phyloP scores from a whole-genome alignment of 2,113 vertebrate species.

The Gobiocypris rarus region DNA sequence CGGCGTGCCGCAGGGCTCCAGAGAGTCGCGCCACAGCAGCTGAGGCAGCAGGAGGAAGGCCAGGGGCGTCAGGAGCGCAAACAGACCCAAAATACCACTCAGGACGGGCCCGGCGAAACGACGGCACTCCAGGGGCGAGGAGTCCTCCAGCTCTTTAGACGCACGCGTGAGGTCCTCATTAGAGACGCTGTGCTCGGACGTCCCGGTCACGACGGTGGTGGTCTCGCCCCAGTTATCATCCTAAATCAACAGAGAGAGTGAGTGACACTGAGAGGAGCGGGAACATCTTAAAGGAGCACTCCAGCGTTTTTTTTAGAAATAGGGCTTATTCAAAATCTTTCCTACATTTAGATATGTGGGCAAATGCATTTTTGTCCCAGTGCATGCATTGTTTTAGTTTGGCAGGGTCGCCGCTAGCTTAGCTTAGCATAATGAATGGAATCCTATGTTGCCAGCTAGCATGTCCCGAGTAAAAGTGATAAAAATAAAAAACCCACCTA shows the following conservation, averaged over 20 bases:
- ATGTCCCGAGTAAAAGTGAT: too few species aligned
- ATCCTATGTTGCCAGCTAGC: too few species aligned
- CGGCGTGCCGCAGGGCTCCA: constrained; percentile 89
- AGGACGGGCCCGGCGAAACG: constrained; percentile 85
- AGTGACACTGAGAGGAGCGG: too few species aligned
- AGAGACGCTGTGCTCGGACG: constrained; percentile 96
- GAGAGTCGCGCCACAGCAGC: constrained; percentile 87
- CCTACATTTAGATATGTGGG: too few species aligned
- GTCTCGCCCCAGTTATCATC: constrained; percentile 99
- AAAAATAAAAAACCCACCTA: too few species aligned
- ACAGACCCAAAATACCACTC: constrained; percentile 82
- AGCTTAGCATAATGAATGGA: too few species aligned
- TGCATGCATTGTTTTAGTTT: too few species aligned
- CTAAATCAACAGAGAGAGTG: constrained; percentile 65
- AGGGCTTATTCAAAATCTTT: too few species aligned
- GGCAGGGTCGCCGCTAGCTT: too few species aligned
- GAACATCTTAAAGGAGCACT: too few species aligned
- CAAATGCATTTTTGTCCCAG: too few species aligned
- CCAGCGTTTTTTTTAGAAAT: too few species aligned
- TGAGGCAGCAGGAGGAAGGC: constrained; percentile 93
- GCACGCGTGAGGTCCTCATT: constrained; percentile 93
- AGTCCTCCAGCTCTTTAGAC: constrained; percentile 91
- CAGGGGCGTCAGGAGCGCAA: constrained; percentile 91
- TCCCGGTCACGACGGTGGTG: constrained; percentile 93
- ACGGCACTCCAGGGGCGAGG: constrained; percentile 85